These are phyloP conservation scores for Prochilodus magdalenae DNA, from an alignment of 2,113 vertebrate genomes.

Conservation along the genomic window DNA sequence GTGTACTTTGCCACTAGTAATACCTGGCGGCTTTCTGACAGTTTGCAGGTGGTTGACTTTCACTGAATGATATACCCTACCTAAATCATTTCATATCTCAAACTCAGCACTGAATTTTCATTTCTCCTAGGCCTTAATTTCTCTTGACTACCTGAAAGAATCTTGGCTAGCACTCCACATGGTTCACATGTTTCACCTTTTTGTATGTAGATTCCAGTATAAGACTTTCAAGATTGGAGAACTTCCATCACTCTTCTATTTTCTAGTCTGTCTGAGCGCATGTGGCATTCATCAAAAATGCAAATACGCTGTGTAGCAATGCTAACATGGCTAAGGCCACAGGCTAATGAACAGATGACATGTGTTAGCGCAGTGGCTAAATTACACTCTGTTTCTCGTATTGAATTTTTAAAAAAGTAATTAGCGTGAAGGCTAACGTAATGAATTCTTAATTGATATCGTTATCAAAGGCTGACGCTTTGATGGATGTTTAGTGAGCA, in stretches of 20 bases:
- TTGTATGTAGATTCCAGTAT: background rate
- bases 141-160: background rate
- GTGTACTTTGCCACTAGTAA: too few species aligned
- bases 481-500: conserved; percentile 48
- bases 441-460: conserved; percentile 58
- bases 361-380: conserved; percentile 51
- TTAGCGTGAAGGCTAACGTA: conserved; percentile 56
- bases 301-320: conserved; percentile 15
- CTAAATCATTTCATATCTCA: too few species aligned
- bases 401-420: conserved; percentile 53
- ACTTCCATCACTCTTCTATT: background rate
- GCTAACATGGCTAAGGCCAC: conserved; percentile 31
- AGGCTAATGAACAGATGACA: conserved; percentile 52
- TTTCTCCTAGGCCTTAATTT: too few species aligned
- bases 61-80: too few species aligned
- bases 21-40: too few species aligned
- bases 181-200: background rate
- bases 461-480: conserved; percentile 41
- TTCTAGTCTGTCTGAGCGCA: conserved; percentile 15
- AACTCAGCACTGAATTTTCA: too few species aligned
- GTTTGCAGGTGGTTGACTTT: too few species aligned
- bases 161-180: background rate
- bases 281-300: conserved; percentile 41
- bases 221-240: background rate
- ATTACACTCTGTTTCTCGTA: conserved; percentile 40